Percentiles rank a stretch among this genome's conserved stretches.
Evolutionary conservation across 2,797 vertebrate genomes (phyloP).

Genomic region (Sebastes steindachneri): DNA sequence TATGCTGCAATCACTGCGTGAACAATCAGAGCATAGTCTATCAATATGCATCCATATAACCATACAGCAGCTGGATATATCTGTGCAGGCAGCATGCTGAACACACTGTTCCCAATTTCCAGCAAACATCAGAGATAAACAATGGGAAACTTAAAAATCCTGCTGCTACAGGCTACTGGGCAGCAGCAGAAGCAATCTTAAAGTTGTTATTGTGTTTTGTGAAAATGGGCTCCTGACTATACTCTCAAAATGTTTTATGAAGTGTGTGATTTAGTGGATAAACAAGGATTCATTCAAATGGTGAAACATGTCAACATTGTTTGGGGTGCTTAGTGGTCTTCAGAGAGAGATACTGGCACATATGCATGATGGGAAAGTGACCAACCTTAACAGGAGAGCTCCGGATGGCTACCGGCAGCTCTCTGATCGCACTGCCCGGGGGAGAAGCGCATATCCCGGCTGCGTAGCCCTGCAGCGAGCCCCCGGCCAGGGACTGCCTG

Average conservation of each 20-base stretch:
- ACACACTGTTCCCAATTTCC: conserved; percentile 30
- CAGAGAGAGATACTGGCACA: not conserved
- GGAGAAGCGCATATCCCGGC: conserved; percentile 83
- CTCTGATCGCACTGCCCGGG: conserved; percentile 80
- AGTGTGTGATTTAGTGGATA: conserved; percentile 1
- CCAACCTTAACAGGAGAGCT: conserved; percentile 87
- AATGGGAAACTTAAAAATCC: not conserved
- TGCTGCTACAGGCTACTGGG: not conserved
- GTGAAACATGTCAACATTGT: not conserved
- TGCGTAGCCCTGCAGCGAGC: conserved; percentile 81
- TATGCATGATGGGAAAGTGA: conserved; percentile 18
- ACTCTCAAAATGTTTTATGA: not conserved
- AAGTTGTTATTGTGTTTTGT: conserved; percentile 30
- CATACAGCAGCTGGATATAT: not conserved
- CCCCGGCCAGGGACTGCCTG: conserved; percentile 69
- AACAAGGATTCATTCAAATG: not conserved
- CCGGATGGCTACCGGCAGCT: conserved; percentile 80
- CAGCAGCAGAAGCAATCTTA: not conserved
- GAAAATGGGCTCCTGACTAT: not conserved
- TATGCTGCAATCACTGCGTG: conserved; percentile 10
- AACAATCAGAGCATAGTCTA: not conserved
- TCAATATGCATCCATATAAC: conserved; percentile 2
- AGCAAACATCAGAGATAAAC: conserved; percentile 6
- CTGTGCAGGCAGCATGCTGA: conserved; percentile 18
- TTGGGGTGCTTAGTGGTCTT: not conserved